phyloP scores from a whole-genome alignment of 2,113 vertebrate species.

The Hiodon alosoides region DNA sequence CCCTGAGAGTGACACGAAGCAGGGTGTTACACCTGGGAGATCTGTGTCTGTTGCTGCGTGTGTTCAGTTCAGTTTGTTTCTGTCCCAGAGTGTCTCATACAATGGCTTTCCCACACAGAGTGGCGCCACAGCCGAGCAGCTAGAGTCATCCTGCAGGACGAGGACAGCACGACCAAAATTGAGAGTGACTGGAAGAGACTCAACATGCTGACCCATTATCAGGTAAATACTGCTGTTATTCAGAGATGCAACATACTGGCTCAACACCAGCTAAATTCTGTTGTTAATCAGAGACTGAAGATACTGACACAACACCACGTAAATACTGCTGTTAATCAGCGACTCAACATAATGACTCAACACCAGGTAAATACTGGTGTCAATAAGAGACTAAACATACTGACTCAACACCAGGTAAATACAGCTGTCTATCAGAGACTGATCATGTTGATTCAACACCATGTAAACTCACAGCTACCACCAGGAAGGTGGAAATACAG shows the following conservation, averaged over 20 bases:
- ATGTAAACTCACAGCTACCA: conserved; percentile 41
- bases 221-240: conserved; percentile 54
- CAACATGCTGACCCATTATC: conserved; percentile 76
- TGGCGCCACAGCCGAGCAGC: conserved; percentile 93
- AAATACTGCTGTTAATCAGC: background rate
- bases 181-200: conserved; percentile 95
- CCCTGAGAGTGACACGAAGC: too few species aligned
- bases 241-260: too few species aligned
- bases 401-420: background rate
- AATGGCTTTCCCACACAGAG: conserved; percentile 58
- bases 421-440: background rate
- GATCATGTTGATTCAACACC: conserved; percentile 52
- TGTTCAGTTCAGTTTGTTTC: background rate
- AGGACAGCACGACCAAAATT: conserved; percentile 96
- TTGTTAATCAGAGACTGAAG: background rate
- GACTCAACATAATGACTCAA: too few species aligned
- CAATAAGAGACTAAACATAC: background rate
- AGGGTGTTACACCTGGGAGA: background rate
- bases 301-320: background rate
- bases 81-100: background rate
- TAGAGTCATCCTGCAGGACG: conserved; percentile 87
- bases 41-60: background rate
- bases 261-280: too few species aligned
- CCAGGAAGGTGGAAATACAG: background rate
- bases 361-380: too few species aligned